phyloP scores from a whole-genome alignment of 1,140 invertebrate genomes.

The Muscidifurax raptorellus region DNA sequence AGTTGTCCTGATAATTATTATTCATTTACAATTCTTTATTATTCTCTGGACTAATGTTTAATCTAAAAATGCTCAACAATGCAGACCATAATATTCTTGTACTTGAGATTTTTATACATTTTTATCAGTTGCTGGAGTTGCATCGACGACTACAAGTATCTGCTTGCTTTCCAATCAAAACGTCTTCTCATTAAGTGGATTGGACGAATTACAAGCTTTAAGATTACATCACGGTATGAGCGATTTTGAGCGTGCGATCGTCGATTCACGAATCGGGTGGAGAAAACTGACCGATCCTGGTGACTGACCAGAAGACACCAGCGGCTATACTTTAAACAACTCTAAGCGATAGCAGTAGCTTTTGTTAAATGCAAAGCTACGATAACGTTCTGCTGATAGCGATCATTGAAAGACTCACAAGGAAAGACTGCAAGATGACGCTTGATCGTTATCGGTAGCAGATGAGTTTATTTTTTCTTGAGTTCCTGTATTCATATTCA shows the following conservation, averaged over 20 bases:
- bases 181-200: conserved; percentile 35
- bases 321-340: conserved; percentile 58
- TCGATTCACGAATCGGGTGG: conserved; percentile 71
- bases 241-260: conserved; percentile 66
- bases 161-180: conserved; percentile 16
- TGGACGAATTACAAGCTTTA: conserved; percentile 35
- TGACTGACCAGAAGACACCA: conserved; percentile 71
- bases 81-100: neutral
- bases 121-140: conserved; percentile 40
- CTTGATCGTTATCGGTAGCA: conserved; percentile 74
- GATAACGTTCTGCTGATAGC: neutral
- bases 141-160: conserved; percentile 25
- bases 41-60: neutral
- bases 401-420: conserved; percentile 51
- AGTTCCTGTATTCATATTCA: conserved; percentile 48
- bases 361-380: conserved; percentile 61
- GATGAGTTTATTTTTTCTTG: conserved; percentile 60
- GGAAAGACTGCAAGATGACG: conserved; percentile 65
- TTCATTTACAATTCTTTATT: too few relatives aligned
- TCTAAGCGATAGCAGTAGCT: conserved; percentile 72
- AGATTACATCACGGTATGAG: conserved; percentile 68
- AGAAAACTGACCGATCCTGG: conserved; percentile 73
- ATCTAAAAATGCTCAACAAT: conserved; percentile 27
- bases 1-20: too few relatives aligned
- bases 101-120: neutral